A percentile compares a stretch with the other conserved stretches of the same genome.
Conservation (phyloP, 2,113 vertebrate genomes). For the Vulpes ferrilata region DNA sequence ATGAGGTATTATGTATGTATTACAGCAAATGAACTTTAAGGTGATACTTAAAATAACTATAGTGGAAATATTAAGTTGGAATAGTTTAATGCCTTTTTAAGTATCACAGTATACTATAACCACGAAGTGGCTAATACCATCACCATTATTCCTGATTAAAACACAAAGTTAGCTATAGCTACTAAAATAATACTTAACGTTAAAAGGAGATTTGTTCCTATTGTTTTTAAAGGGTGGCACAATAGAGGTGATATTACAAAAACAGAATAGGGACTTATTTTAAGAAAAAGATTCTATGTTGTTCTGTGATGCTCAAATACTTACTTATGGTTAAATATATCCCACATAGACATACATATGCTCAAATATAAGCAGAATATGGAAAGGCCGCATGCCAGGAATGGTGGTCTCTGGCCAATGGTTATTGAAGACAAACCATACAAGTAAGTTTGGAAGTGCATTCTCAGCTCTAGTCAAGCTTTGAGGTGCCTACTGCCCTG, state of each 20-base stretch:
- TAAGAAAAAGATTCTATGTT: not conserved
- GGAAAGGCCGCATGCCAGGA: not conserved
- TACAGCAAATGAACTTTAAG: constrained; percentile 71
- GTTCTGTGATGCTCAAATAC: not conserved
- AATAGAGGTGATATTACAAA: constrained; percentile 51
- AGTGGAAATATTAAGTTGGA: constrained; percentile 66
- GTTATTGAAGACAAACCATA: not conserved
- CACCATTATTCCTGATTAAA: constrained; percentile 77
- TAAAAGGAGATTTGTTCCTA: constrained; percentile 63
- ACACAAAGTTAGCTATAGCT: constrained; percentile 62
- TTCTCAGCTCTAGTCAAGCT: not conserved
- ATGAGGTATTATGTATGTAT: not conserved
- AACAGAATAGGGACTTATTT: constrained; percentile 43
- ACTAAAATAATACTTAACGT: constrained; percentile 78
- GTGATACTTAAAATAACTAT: constrained; percentile 63
- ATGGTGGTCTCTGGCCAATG: too few relatives aligned
- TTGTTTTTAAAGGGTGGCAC: constrained; percentile 58
- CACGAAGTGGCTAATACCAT: constrained; percentile 53
- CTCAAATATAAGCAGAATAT: not conserved
- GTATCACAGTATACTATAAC: constrained; percentile 69
- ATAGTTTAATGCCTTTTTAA: constrained; percentile 77
- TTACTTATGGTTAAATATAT: not conserved
- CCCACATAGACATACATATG: not conserved
- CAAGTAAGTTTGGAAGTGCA: not conserved
- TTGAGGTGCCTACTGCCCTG: not conserved